Evolutionary conservation across 2,797 vertebrate genomes (phyloP), one percentile per base, ranked within the genome.

Genomic region (Hirundo rustica): DNA sequence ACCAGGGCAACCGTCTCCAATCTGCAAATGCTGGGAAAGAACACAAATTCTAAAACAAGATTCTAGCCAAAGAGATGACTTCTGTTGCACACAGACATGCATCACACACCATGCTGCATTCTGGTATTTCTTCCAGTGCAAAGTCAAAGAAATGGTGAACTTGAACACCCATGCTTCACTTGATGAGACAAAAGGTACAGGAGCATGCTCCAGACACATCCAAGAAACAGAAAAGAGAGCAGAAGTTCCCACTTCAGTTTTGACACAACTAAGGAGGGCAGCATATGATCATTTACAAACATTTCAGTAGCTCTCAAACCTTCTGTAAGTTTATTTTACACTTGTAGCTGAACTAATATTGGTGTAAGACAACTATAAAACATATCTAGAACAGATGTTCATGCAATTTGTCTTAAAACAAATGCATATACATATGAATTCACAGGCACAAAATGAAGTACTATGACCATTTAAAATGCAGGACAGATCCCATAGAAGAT

Each of bases 111-210:
- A 19, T 1, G 4, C 9, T 42, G 34, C 30, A 54, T 18, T 44
- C 17, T 10, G 13, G 16, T 40, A 38, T 74, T 70, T 48, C 55
- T 45, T 57, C 26, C 53, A n/a, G 20, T 7, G 22, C 51, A 58
- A 85, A 91, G 44, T 13, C 36, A 50, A 60, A 65, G 40, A 72
- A 76, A 45, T 2, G 0, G 9, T 23, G 40, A 88, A 81, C 54
- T 55, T 80, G 23, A 86, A 54, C 1, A 2, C 2, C 25, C 0
- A 0, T 4, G 3, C 80, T 71, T 51, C 20, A 18, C 32, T 53
- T 61, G 26, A 7, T 68, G 15, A 45, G 29, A 73, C 51, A 77
- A 65, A 79, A 75, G 5, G 22, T 16, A 54, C 9, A 57, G 34
- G 7, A 74, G 29, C 53, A 71, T 0, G 1, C 27, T 68, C 8